Evolutionary conservation across 1,140 invertebrate species (phyloP).

Genomic region (Mactra quadrangularis): DNA sequence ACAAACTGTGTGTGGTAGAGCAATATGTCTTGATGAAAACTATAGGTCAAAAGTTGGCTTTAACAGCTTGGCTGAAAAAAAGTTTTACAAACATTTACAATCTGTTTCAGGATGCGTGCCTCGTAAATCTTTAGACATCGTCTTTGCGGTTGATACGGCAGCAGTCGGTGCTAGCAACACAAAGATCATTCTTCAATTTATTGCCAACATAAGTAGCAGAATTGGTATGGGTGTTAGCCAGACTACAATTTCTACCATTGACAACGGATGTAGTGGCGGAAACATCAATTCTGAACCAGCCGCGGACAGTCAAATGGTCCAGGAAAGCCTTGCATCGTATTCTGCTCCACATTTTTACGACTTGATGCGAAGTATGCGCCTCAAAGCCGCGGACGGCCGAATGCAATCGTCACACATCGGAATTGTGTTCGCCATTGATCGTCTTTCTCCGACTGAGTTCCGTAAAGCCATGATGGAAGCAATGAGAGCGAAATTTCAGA

Average conservation of each 20-base stretch:
- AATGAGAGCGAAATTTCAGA: constrained; percentile 27
- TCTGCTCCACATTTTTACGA: constrained; percentile 10
- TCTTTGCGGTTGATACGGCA: constrained; percentile 51
- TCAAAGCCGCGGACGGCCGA: constrained; percentile 24
- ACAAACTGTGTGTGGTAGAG: too few relatives aligned
- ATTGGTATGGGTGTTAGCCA: background rate
- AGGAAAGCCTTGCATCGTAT: background rate
- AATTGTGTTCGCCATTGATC: constrained; percentile 29
- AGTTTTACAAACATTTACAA: too few relatives aligned
- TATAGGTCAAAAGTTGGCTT: too few relatives aligned
- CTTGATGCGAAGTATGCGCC: constrained; percentile 44
- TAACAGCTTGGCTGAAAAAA: too few relatives aligned
- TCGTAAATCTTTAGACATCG: constrained; percentile 17
- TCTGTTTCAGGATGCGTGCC: constrained; percentile 37
- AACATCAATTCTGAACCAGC: constrained; percentile 1
- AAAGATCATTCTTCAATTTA: constrained; percentile 27
- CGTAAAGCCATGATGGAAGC: background rate
- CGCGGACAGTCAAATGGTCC: constrained; percentile 1
- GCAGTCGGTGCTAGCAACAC: constrained; percentile 36
- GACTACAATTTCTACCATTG: constrained; percentile 13
- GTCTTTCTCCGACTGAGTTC: constrained; percentile 2
- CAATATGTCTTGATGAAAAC: too few relatives aligned
- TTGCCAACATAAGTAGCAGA: constrained; percentile 18
- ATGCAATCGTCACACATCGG: constrained; percentile 31
- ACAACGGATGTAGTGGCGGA: constrained; percentile 22